These are phyloP conservation scores for Onychomys leucogaster DNA, from an alignment of 2,797 vertebrate species.

Conservation along the genomic window DNA sequence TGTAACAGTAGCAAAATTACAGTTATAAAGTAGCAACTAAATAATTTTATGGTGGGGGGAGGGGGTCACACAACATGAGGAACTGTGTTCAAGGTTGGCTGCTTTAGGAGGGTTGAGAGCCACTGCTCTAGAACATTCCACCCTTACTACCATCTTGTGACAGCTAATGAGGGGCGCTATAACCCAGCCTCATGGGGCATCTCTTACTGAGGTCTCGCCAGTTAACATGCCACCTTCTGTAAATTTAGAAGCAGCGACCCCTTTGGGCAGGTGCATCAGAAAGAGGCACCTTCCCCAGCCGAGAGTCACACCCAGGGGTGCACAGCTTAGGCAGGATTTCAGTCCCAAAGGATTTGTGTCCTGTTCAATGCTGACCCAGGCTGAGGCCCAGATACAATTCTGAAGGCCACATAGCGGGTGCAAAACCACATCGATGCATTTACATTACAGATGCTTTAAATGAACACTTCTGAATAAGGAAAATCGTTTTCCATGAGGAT, in stretches of 20 bases:
- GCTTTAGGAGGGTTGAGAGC: neutral
- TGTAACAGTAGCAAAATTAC: neutral
- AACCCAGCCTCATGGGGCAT: neutral
- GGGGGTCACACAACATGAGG: neutral
- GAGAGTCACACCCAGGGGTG: neutral
- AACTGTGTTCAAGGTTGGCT: neutral
- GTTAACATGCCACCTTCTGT: neutral
- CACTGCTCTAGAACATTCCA: neutral
- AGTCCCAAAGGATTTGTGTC: accelerated
- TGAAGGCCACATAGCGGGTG: too few relatives aligned
- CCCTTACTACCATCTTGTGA: neutral
- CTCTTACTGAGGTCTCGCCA: neutral
- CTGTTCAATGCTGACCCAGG: neutral
- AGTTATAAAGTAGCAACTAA: neutral
- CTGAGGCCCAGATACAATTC: neutral
- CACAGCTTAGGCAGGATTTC: neutral
- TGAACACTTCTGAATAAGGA: neutral
- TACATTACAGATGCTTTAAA: neutral
- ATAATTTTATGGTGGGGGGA: neutral
- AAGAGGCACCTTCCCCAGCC: neutral
- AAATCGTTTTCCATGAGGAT: constrained; percentile 7
- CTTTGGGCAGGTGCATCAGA: neutral
- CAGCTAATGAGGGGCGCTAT: neutral
- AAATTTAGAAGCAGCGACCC: neutral
- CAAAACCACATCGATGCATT: neutral